Evolutionary conservation across 1,140 invertebrate genomes (phyloP), one percentile per base, ranked within the genome.

Genomic region (Neodiprion virginianus): DNA sequence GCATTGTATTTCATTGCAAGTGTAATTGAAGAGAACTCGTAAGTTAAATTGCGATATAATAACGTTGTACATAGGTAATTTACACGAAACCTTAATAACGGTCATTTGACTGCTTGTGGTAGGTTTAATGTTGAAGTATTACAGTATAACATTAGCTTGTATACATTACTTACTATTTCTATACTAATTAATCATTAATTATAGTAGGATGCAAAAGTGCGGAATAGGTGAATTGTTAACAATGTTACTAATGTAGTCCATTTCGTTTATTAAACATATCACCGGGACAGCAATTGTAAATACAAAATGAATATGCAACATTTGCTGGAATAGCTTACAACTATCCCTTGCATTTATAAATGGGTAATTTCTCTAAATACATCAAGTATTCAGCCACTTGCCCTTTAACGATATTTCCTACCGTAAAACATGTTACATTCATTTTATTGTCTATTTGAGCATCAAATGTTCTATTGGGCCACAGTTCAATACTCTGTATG

Each of bases 361-460:
- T 61, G 7, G 11, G n/a, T 12, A 61, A 61, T 40, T 40, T 40
- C 28, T 40, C 5, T 40, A 5, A 40, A 40, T 40, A 40, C 28
- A 5, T 40, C 5, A 40, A 40, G 28, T 40, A 40, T 40, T 40
- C 28, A 40, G 28, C 5, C 28, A 40, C 28, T 4, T 40, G 28
- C 28, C 28, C 28, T 40, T 40, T 40, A 5, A 40, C 28, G 28
- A 40, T 40, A 40, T 40, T 40, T 17, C 11, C 53, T 12, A 61
- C 53, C 11, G 11, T 14, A 4, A 61, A 3, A 61, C 11, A 61
- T 61, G 7, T 0, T 61, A 14, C 53, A 61, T 61, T 61, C 0
- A 40, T 40, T 14, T 61, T 61, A 61, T 61, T 61, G 53, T 61
- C 53, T 61, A 61, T 61, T 61, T 61, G 53, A 61, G 53, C 53